Percentiles rank a stretch among this genome's conserved stretches.
Conservation (phyloP, 2,888 invertebrate species). For the Synanthedon andrenaeformis region DNA sequence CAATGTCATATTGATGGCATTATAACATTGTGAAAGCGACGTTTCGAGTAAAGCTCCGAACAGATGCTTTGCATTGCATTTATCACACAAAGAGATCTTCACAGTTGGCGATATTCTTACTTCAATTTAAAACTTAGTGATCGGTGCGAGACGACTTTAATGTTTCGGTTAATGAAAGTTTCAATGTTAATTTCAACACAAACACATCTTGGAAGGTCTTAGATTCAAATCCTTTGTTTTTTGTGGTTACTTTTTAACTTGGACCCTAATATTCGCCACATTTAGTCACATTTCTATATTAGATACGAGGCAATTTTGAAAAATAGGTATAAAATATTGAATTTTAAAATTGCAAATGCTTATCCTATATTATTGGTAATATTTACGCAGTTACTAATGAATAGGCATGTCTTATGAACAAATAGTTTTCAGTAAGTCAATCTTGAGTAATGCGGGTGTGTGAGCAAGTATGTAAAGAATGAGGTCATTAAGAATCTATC, state of each 20-base stretch:
- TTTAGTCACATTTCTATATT: too few species aligned
- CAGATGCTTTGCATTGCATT: slow-evolving; percentile 46
- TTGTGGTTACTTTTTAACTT: too few species aligned
- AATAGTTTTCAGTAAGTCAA: slow-evolving; percentile 46
- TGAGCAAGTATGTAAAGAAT: slow-evolving; percentile 30
- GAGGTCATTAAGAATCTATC: slow-evolving; percentile 46
- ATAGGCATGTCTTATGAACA: slow-evolving; percentile 6
- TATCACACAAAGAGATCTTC: slow-evolving; percentile 5
- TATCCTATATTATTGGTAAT: too few species aligned
- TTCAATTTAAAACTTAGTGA: too few species aligned
- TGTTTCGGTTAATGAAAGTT: neutral
- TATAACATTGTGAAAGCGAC: slow-evolving; percentile 31
- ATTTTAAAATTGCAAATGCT: too few species aligned
- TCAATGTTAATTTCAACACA: slow-evolving; percentile 1
- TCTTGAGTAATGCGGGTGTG: slow-evolving; percentile 30
- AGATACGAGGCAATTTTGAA: too few species aligned
- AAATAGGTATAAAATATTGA: too few species aligned
- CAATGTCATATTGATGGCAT: slow-evolving; percentile 7
- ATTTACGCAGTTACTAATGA: too few species aligned
- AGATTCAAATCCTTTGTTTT: neutral
- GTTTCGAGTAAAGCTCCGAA: slow-evolving; percentile 38
- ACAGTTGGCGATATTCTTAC: too few species aligned
- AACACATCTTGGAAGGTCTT: slow-evolving; percentile 12
- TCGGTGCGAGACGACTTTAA: slow-evolving; percentile 4
- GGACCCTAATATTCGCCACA: too few species aligned